phyloP scores from a whole-genome alignment of 2,113 vertebrate species.

The Archilochus colubris region DNA sequence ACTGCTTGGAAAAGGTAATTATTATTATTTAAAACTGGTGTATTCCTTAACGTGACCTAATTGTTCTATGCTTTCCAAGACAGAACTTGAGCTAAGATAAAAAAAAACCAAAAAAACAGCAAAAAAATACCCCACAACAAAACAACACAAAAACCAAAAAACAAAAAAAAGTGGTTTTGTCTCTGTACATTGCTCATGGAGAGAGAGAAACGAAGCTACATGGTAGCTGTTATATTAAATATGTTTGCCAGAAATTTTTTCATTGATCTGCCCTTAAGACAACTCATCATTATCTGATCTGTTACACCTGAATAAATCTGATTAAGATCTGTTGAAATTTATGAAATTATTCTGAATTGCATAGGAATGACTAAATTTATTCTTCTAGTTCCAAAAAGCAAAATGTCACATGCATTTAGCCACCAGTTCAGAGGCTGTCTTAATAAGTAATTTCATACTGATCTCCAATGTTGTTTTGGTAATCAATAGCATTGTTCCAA shows the following conservation, averaged over 20 bases:
- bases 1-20: not conserved
- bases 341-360: not conserved
- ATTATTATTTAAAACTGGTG: not conserved
- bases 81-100: not conserved
- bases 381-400: not conserved
- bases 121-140: not conserved
- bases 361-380: not conserved
- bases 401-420: not conserved
- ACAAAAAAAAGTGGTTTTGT: not conserved
- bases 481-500: not conserved
- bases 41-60: not conserved
- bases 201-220: not conserved
- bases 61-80: not conserved
- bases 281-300: not conserved
- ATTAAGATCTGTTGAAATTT: not conserved
- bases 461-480: not conserved
- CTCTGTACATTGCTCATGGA: not conserved
- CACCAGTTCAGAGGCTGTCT: not conserved
- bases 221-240: not conserved
- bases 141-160: not conserved
- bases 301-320: not conserved
- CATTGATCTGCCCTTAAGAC: not conserved
- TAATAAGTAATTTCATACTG: not conserved
- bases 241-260: not conserved
- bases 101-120: not conserved